Percentiles rank a stretch among this genome's conserved stretches.
Evolutionary conservation across 1,140 invertebrate genomes (phyloP).

Genomic region (Thaumetopoea pityocampa): DNA sequence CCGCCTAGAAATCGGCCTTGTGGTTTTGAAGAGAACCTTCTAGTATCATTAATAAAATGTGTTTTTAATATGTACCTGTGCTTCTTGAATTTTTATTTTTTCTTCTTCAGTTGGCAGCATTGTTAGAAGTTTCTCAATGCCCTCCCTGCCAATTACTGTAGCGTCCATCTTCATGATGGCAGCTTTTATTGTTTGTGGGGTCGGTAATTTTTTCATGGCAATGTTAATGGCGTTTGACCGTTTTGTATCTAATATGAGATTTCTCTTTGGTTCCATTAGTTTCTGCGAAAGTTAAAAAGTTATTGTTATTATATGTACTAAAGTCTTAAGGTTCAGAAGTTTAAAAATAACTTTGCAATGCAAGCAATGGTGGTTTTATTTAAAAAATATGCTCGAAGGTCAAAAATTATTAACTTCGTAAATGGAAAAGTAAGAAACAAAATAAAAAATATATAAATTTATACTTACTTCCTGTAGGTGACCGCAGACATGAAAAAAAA

Average conservation of each 20-base stretch:
- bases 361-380: too few species aligned
- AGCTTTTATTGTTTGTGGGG: slow-evolving; percentile 96
- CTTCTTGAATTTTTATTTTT: slow-evolving; percentile 96
- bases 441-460: slow-evolving; percentile 6
- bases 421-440: background rate
- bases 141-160: slow-evolving; percentile 98
- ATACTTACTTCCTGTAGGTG: slow-evolving; percentile 38
- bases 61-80: slow-evolving; percentile 81
- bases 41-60: background rate
- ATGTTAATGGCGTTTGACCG: slow-evolving; percentile 99
- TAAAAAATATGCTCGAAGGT: too few species aligned
- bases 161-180: slow-evolving; percentile 99
- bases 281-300: slow-evolving; percentile 79
- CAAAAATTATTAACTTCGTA: too few species aligned
- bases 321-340: too few species aligned
- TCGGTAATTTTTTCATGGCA: slow-evolving; percentile 99
- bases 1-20: too few species aligned
- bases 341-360: too few species aligned
- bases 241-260: slow-evolving; percentile 97
- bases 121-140: slow-evolving; percentile 97
- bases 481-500: slow-evolving; percentile 21
- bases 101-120: slow-evolving; percentile 99
- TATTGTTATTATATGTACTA: slow-evolving; percentile 1
- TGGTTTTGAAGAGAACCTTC: too few species aligned
- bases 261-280: slow-evolving; percentile 95